Evolutionary conservation across 2,888 invertebrate genomes (phyloP).

Genomic region (Cecidostiba fungosa): DNA sequence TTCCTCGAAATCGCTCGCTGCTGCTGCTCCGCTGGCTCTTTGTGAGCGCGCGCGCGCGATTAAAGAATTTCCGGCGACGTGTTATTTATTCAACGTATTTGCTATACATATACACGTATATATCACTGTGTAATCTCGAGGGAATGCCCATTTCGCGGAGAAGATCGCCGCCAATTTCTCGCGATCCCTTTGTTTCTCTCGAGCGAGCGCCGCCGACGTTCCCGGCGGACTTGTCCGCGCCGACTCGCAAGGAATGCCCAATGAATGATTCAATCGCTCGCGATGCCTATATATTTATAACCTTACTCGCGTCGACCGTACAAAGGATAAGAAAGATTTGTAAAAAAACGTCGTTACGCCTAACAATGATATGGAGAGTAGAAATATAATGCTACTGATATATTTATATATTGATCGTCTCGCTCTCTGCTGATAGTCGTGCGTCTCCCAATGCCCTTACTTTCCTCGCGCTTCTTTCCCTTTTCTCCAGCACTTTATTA

Average conservation of each 20-base stretch:
- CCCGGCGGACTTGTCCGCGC: background rate
- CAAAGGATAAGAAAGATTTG: constrained; percentile 39
- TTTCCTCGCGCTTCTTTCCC: too few species aligned
- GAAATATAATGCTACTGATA: constrained; percentile 71
- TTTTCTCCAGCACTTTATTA: background rate
- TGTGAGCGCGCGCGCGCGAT: background rate
- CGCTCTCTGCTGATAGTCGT: constrained; percentile 62
- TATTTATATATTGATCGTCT: constrained; percentile 67
- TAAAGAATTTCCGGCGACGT: constrained; percentile 40
- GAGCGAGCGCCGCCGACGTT: background rate
- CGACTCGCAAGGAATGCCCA: constrained; percentile 44
- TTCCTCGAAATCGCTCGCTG: constrained; percentile 37
- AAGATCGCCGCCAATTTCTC: constrained; percentile 57
- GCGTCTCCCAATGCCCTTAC: constrained; percentile 47
- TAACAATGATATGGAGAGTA: constrained; percentile 75
- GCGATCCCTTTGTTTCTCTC: constrained; percentile 23
- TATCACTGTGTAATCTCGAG: constrained; percentile 60
- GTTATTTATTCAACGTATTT: constrained; percentile 19
- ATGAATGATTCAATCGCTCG: constrained; percentile 41
- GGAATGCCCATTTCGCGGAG: constrained; percentile 71
- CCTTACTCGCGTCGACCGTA: background rate
- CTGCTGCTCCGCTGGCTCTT: background rate
- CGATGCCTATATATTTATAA: background rate
- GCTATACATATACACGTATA: background rate
- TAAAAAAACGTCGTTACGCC: constrained; percentile 65